Evolutionary conservation across 2,888 invertebrate species (phyloP).

Genomic region (Onchidella celtica): DNA sequence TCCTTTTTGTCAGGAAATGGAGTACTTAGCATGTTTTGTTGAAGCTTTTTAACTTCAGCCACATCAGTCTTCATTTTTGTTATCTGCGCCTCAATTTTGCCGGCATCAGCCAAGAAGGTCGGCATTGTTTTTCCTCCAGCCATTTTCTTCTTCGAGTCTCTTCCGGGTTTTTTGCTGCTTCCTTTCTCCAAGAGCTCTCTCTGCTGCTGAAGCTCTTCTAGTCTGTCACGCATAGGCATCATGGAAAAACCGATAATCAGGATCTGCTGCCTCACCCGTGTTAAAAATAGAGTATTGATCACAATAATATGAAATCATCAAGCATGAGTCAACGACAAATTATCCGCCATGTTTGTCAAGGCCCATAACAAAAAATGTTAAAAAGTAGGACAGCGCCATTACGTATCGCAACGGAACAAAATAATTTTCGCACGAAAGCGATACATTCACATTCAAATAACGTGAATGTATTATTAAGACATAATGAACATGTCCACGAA

Average conservation of each 20-base stretch:
- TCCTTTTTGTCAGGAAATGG: constrained; percentile 63
- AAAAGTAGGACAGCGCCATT: neutral
- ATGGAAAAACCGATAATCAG: neutral
- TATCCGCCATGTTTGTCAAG: constrained; percentile 10
- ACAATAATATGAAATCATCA: neutral
- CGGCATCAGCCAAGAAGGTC: constrained; percentile 58
- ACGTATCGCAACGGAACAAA: neutral
- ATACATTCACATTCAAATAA: no score
- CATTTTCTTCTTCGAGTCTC: constrained; percentile 51
- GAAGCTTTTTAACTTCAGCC: constrained; percentile 62
- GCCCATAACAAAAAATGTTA: neutral
- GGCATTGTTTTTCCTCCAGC: constrained; percentile 59
- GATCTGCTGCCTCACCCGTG: neutral
- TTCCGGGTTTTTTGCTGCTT: constrained; percentile 36
- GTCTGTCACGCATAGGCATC: constrained; percentile 64
- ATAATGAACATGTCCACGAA: no score
- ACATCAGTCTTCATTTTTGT: constrained; percentile 59
- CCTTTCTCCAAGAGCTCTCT: constrained; percentile 54
- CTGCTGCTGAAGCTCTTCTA: constrained; percentile 64
- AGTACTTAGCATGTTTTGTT: constrained; percentile 63
- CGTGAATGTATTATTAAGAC: no score
- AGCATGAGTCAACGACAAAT: constrained; percentile 20
- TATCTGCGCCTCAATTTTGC: constrained; percentile 61
- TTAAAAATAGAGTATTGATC: constrained; percentile 33
- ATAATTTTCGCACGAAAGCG: no score